A percentile compares a stretch with the other conserved stretches of the same genome.
Conservation (phyloP, 2,797 vertebrate genomes). For the Buphagus erythrorhynchus region DNA sequence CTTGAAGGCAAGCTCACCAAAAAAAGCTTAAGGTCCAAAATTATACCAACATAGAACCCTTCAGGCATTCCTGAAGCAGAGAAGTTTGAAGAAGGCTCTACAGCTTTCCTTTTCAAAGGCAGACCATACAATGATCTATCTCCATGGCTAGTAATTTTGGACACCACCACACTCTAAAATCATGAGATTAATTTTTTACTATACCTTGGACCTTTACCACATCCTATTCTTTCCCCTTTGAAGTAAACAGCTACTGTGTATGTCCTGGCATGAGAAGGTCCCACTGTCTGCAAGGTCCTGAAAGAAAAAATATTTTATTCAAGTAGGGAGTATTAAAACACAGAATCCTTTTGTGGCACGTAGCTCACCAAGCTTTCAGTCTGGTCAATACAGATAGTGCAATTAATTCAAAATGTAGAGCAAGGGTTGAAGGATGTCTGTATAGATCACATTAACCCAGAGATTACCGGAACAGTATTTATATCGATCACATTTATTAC, state of each 20-base stretch:
- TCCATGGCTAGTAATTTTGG: background rate
- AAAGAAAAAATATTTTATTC: slow-evolving; percentile 35
- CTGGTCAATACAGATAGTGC: background rate
- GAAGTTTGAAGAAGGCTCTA: background rate
- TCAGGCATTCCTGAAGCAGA: background rate
- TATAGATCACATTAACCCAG: background rate
- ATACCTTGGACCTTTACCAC: slow-evolving; percentile 98
- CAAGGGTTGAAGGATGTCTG: background rate
- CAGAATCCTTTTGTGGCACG: background rate
- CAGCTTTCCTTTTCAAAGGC: background rate
- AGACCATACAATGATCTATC: background rate
- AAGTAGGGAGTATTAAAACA: background rate
- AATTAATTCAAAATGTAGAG: background rate
- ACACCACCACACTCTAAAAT: background rate
- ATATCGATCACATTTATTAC: background rate
- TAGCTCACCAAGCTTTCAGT: background rate
- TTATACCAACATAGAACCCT: background rate
- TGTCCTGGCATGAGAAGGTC: slow-evolving; percentile 94
- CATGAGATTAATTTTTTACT: background rate
- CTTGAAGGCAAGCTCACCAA: background rate
- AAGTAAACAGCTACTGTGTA: slow-evolving; percentile 98
- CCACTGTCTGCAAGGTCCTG: slow-evolving; percentile 97
- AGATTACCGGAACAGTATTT: background rate
- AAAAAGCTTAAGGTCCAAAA: background rate
- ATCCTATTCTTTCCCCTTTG: slow-evolving; percentile 97